Base-by-base conservation (phyloP, 1,140 invertebrate genomes). In the Uloborus diversus region DNA sequence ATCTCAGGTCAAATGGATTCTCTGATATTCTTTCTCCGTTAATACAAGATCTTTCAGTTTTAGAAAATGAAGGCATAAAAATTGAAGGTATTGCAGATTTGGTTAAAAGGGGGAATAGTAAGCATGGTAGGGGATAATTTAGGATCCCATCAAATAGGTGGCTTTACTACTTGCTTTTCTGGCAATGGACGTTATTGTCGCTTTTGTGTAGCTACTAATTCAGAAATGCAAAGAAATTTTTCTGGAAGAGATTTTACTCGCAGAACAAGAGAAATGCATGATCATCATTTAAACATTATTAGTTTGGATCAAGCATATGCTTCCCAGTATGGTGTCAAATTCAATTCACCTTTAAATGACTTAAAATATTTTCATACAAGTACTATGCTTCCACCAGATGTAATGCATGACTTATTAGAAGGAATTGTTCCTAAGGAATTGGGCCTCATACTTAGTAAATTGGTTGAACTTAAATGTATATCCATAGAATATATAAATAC, bases 21-120 rank as follows among this genome's bases (percentile, higher is more conserved):
- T 14, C 27, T 64, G 30, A 14, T 35, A 32, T 64, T 17, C 23
- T 64, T 14, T 13, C 61, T 30, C 61, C 61, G 13, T 23, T 64
- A 7, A 30, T 64, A 30, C 27, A 64, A 32, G 61, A 64, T 64
- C 1, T 64, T 14, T 30, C 27, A 32, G 14, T 64, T 30, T 35
- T 64, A 35, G 61, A 64, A 25, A 30, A 7, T 30, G 61, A 64
- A 23, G 32, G 61, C 23, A 17, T 64, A 37, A 66, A 37, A 20
- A 0, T 66, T 13, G 32, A 3, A 13, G 23, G 23, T 27, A 47
- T 66, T 13, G 2, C 64, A 3, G 27, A 20, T 47, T 17, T 1
- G 47, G 64, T 66, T 3, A n/a, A 66, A 66, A 42, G 64, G 64
- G n/a, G 30, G 35, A 30, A 47, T 66, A 23, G 64, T 23, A n/a